Evolutionary conservation across 1,140 invertebrate genomes (phyloP), one percentile per base, ranked within the genome.

Genomic region (Triops longicaudatus): DNA sequence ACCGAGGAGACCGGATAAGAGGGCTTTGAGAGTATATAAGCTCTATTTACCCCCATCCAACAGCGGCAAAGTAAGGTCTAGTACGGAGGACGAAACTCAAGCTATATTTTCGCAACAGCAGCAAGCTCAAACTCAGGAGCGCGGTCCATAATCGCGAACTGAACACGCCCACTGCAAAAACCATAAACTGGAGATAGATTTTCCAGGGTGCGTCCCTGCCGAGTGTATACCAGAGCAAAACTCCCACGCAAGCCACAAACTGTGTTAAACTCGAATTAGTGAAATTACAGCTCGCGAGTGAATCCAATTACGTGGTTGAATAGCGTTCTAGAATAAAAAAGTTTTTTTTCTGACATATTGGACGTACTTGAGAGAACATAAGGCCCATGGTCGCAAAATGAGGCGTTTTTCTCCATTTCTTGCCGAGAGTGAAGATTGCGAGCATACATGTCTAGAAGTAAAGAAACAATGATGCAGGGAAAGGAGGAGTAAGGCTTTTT

Each of bases 131-230:
- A n/a, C 94, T 91, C 73, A 97, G 86, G 76, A 93, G 88, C 12
- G 90, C 89, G 0, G 94, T 93, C 91, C 93, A 96, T 37, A 96
- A 85, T 28, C 94, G 85, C 43, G 91, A 90, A 72, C 91, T 90
- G 81, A 93, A 91, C 28, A 92, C 88, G 27, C 93, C 92, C 73
- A 89, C 85, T 31, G 89, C 88, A 79, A 92, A 91, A 0, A 94
- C 79, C 27, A 89, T 83, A 82, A 93, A 93, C 81, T 94, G 91
- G 1, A 91, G 71, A 79, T 91, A 90, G 80, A 89, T 85, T 27
- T 85, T 81, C 87, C 87, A 89, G 22, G 83, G 80, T 1, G 83
- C 79, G 41, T 84, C 82, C 26, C 86, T 84, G 74, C 88, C 78
- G 27, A 84, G 84, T 17, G 86, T 87, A 26, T 86, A 87, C 88